A percentile compares a stretch with the other conserved stretches of the same genome.
phyloP scores from a whole-genome alignment of 2,797 vertebrate species.

The Pseudochirops cupreus region DNA sequence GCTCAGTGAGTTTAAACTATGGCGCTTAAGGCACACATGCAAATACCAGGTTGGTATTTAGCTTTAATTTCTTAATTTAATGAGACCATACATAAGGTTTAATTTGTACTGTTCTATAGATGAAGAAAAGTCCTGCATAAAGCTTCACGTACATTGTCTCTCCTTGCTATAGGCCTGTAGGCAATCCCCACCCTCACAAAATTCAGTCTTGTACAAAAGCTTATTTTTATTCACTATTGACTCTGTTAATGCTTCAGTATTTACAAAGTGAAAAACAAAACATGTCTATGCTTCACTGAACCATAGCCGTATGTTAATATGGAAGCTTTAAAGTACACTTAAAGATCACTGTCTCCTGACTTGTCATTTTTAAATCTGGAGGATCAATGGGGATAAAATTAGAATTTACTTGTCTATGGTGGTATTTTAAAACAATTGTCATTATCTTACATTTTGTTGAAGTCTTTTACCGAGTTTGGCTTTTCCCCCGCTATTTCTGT shows the following conservation, averaged over 20 bases:
- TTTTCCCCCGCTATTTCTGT: background rate
- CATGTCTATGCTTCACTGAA: background rate
- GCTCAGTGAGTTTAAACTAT: constrained; percentile 14
- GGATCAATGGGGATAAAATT: background rate
- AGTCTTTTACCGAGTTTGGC: background rate
- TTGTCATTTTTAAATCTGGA: background rate
- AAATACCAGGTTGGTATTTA: background rate
- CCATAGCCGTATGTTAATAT: background rate
- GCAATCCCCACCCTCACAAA: background rate
- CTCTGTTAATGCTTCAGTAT: background rate
- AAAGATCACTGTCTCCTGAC: background rate
- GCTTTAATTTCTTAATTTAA: constrained; percentile 3
- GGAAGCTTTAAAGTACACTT: background rate
- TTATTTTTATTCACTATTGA: background rate
- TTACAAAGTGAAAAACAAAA: constrained; percentile 1
- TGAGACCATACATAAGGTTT: background rate
- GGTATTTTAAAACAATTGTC: background rate
- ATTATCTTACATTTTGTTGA: background rate
- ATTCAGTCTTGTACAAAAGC: background rate
- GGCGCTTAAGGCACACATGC: background rate
- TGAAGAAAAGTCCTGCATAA: constrained; percentile 10
- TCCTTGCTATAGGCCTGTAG: background rate
- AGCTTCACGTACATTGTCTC: background rate
- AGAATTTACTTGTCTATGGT: background rate
- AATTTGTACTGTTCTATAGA: constrained; percentile 1